Evolutionary conservation across 92 coral and sea anemone genomes (phyloP).

Genomic region (Hydrozoanthus gracilis): DNA sequence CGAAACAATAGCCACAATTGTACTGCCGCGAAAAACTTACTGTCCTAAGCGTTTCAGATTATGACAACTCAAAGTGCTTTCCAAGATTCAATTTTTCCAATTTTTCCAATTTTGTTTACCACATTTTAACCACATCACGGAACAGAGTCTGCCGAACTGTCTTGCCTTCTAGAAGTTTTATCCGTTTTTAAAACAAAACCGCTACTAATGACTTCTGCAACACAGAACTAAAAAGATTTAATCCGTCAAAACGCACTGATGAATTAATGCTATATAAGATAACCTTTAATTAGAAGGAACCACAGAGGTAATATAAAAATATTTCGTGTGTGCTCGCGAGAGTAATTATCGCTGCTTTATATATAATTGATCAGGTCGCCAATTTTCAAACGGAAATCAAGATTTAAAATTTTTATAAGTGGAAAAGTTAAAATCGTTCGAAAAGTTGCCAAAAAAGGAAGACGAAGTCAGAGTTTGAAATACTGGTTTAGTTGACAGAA

Average conservation of each 20-base stretch:
- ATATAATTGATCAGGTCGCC: background rate
- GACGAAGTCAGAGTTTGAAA: background rate
- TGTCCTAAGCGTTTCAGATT: too few relatives aligned
- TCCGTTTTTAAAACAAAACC: background rate
- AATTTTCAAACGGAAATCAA: background rate
- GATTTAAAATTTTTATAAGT: background rate
- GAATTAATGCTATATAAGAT: background rate
- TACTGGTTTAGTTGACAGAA: background rate
- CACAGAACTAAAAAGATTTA: background rate
- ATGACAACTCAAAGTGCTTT: too few relatives aligned
- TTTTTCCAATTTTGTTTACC: too few relatives aligned
- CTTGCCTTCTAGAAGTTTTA: background rate
- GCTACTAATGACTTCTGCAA: background rate
- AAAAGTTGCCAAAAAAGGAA: background rate
- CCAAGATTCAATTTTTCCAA: too few relatives aligned
- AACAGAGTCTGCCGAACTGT: too few relatives aligned
- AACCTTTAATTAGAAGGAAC: background rate
- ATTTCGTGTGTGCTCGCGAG: background rate
- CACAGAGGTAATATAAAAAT: background rate
- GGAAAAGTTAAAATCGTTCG: background rate
- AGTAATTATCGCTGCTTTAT: background rate
- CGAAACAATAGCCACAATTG: too few relatives aligned
- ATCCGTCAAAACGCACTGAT: background rate
- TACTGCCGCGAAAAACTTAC: too few relatives aligned
- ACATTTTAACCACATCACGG: too few relatives aligned